Percentiles rank a stretch among this genome's conserved stretches.
phyloP scores from a whole-genome alignment of 2,888 invertebrate species.

The Alloscopus bannaensis region DNA sequence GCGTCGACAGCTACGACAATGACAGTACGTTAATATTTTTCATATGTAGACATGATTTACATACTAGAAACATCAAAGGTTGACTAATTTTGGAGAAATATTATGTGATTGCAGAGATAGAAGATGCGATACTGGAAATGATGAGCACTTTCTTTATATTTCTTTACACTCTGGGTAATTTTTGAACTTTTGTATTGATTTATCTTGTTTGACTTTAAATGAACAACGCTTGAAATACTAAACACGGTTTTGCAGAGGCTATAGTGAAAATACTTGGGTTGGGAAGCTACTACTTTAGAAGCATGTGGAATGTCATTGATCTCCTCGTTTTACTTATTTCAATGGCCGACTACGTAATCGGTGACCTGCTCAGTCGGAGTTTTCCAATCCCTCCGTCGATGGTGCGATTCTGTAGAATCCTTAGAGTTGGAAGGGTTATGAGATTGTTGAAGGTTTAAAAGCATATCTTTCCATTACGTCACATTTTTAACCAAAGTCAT shows the following conservation, averaged over 20 bases:
- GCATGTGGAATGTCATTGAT: conserved; percentile 97
- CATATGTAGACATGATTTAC: no score
- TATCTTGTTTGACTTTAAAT: neutral
- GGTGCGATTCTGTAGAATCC: conserved; percentile 97
- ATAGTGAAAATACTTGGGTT: conserved; percentile 95
- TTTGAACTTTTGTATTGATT: no score
- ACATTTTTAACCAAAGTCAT: neutral
- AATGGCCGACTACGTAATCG: conserved; percentile 78
- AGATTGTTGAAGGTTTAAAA: conserved; percentile 91
- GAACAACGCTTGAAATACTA: conserved; percentile 1
- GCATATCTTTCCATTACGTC: no score
- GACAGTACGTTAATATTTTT: neutral
- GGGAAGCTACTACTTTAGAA: conserved; percentile 95
- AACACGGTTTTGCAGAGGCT: conserved; percentile 82
- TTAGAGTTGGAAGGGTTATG: conserved; percentile 97
- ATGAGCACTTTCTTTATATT: conserved; percentile 30
- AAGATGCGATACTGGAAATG: conserved; percentile 2
- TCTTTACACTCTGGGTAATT: conserved; percentile 76
- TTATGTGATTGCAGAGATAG: no score
- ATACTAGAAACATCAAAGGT: no score
- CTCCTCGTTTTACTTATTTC: conserved; percentile 94
- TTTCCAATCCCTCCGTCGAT: conserved; percentile 96
- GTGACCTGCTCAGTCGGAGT: conserved; percentile 90
- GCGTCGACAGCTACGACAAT: conserved; percentile 22
- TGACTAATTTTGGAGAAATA: no score